Conservation (phyloP, 2,113 vertebrate species). For the Herpailurus yagouaroundi region DNA sequence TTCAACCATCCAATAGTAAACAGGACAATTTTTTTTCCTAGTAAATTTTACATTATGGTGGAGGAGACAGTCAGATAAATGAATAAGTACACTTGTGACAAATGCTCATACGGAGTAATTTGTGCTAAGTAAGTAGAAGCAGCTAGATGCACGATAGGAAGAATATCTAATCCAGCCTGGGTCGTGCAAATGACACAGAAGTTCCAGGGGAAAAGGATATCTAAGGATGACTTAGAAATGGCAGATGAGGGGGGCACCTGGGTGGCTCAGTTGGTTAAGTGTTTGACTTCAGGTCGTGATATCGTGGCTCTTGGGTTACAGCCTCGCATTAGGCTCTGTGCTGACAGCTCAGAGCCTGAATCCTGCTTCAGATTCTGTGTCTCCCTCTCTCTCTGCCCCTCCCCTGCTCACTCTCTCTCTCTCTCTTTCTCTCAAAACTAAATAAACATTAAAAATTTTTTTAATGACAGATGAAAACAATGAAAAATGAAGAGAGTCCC, state of each 20-base stretch:
- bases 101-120: not conserved
- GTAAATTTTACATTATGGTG: not conserved
- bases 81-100: not conserved
- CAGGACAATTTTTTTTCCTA: not conserved
- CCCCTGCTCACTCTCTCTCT: too few species aligned
- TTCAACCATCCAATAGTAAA: not conserved
- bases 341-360: too few species aligned
- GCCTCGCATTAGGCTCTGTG: too few species aligned
- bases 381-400: too few species aligned
- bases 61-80: not conserved
- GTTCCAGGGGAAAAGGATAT: not conserved
- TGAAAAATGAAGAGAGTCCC: not conserved
- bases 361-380: too few species aligned
- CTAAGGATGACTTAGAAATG: not conserved
- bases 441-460: too few species aligned
- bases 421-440: too few species aligned
- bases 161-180: not conserved
- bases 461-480: not conserved
- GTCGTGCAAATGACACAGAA: not conserved
- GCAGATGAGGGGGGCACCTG: too few species aligned
- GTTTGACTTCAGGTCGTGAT: too few species aligned
- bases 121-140: not conserved
- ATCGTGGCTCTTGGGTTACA: too few species aligned
- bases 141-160: not conserved
- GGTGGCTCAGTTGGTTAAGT: too few species aligned